These are phyloP conservation scores for Serranus cabrilla DNA, from an alignment of 2,797 vertebrate genomes.

Conservation along the genomic window DNA sequence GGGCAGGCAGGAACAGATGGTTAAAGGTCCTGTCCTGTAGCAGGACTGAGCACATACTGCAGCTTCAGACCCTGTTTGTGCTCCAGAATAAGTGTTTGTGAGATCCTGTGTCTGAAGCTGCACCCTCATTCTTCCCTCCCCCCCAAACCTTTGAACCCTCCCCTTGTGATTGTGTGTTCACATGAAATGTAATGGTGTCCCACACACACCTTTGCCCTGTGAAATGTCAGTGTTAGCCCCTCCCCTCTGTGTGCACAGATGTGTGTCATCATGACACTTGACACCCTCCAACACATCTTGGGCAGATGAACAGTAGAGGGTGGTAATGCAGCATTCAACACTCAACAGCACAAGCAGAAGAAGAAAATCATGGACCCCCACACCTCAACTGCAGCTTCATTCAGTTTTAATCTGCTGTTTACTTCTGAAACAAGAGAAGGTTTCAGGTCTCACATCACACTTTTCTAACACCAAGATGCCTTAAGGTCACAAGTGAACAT, in stretches of 20 bases:
- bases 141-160: constrained; percentile 12
- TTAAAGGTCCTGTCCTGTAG: not conserved
- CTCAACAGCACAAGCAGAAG: constrained; percentile 19
- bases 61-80: not conserved
- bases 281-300: constrained; percentile 63
- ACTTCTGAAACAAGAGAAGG: not conserved
- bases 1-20: not conserved
- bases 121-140: constrained; percentile 2
- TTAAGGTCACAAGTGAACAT: constrained; percentile 5
- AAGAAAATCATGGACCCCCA: constrained; percentile 5
- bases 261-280: constrained; percentile 49
- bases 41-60: not conserved
- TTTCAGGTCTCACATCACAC: not conserved
- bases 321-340: constrained; percentile 71
- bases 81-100: not conserved
- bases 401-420: constrained; percentile 3
- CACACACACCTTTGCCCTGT: constrained; percentile 29
- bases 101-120: constrained; percentile 2
- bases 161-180: constrained; percentile 44
- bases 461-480: not conserved
- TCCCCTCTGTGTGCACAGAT: constrained; percentile 14
- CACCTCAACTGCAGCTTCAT: not conserved
- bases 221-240: constrained; percentile 28
- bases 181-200: constrained; percentile 26
- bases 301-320: constrained; percentile 75